Evolutionary conservation across 2,888 invertebrate genomes (phyloP).

Genomic region (Agonum fuliginosum): DNA sequence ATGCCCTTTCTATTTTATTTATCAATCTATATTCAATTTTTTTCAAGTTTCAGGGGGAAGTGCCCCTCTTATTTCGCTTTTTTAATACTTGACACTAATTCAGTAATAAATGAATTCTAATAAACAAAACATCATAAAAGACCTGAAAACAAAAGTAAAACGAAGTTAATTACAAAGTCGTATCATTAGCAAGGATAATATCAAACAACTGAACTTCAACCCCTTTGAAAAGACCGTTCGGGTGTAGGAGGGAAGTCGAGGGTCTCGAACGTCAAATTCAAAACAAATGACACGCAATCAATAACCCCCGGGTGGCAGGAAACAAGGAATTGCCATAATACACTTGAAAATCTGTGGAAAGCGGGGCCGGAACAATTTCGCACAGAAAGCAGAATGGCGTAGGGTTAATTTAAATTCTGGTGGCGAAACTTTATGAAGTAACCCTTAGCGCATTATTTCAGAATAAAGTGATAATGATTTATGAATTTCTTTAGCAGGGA

Average conservation of each 20-base stretch:
- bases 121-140: conserved; percentile 25
- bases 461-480: conserved; percentile 36
- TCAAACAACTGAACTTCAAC: conserved; percentile 42
- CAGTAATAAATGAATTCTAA: no score
- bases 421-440: conserved; percentile 11
- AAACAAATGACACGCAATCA: conserved; percentile 56
- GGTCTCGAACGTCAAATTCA: conserved; percentile 47
- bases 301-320: conserved; percentile 53
- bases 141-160: conserved; percentile 12
- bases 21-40: no score
- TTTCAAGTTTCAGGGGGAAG: no score
- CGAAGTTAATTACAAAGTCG: conserved; percentile 31
- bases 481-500: conserved; percentile 15
- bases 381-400: conserved; percentile 37
- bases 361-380: conserved; percentile 1
- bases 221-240: not conserved
- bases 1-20: no score
- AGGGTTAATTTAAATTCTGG: conserved; percentile 24
- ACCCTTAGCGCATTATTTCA: not conserved
- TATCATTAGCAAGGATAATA: conserved; percentile 49
- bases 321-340: conserved; percentile 57
- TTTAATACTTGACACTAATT: no score
- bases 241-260: conserved; percentile 9
- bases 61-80: no score
- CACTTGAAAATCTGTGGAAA: conserved; percentile 45